phyloP scores from a whole-genome alignment of 2,888 invertebrate genomes.

The Tipula vernalis region DNA sequence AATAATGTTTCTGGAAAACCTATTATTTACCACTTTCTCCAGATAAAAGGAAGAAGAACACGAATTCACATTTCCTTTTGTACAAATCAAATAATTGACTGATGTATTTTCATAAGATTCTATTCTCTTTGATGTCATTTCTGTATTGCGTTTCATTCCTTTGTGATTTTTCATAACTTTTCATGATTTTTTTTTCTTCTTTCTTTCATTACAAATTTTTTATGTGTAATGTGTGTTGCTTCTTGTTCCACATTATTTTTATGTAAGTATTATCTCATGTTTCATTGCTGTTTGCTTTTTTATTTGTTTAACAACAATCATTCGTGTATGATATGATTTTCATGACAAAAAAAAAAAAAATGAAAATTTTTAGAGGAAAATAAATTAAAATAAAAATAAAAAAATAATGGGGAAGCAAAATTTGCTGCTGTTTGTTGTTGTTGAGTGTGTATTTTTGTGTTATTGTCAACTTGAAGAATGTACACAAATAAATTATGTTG shows the following conservation, averaged over 20 bases:
- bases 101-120: background rate
- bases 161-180: background rate
- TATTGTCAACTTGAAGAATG: slow-evolving; percentile 4
- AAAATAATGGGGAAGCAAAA: background rate
- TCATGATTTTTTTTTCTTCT: background rate
- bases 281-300: background rate
- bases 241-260: background rate
- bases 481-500: slow-evolving; percentile 4
- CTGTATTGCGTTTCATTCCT: background rate
- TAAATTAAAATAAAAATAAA: background rate
- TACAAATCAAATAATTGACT: slow-evolving; percentile 4
- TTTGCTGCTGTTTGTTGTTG: background rate
- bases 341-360: background rate
- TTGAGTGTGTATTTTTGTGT: background rate
- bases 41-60: background rate
- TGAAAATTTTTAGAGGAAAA: background rate
- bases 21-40: background rate
- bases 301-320: slow-evolving; percentile 4
- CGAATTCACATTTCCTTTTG: background rate
- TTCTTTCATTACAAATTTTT: background rate
- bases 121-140: slow-evolving; percentile 4
- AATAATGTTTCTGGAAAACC: background rate
- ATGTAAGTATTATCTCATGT: background rate
- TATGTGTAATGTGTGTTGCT: background rate
- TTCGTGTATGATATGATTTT: slow-evolving; percentile 4